Base-by-base conservation (phyloP, 2,113 vertebrate species). In the Camelus dromedarius region DNA sequence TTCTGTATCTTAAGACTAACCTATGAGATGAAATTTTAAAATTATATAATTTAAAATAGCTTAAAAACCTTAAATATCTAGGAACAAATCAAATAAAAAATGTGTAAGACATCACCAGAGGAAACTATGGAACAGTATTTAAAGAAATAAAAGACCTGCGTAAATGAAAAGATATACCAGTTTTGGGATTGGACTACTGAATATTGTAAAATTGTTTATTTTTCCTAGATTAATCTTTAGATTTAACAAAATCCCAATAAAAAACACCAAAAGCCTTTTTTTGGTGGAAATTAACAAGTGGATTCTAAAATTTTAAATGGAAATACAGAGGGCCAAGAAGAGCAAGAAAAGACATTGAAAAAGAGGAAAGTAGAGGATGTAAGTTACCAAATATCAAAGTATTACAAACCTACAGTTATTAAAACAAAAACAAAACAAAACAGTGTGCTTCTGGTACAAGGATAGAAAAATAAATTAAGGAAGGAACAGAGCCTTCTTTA, bases 321-420 rank as follows among this genome's bases (percentile, higher is more conserved):
- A 81, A 94, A 90, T 26, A 54, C 30, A 35, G 42, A 86, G 0
- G 2, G 26, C 46, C 13, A 85, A 93, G 50, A 64, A 28, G 38
- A 93, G 16, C 35, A 80, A 73, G 54, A 96, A 73, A 62, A 96
- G 56, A 80, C 14, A 72, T 72, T 93, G 22, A 73, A 58, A 90
- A 66, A 89, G 15, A 89, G 35, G 22, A 75, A 73, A 12, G 50
- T 58, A 32, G 48, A 80, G 64, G 48, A 66, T 14, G 28, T 75
- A 58, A n/a, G 20, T 26, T 75, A 73, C 48, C 58, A 94, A 67
- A 73, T 42, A 73, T 58, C 48, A 75, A 91, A 12, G n/a, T 91
- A 35, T 72, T 80, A 80, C 48, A 90, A 73, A 80, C 48, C 6
- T 18, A 52, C 12, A 12, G 67, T 52, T 83, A 83, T 66, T 69